Base-by-base conservation (phyloP, 2,888 invertebrate species). In the Conchocele bisecta region DNA sequence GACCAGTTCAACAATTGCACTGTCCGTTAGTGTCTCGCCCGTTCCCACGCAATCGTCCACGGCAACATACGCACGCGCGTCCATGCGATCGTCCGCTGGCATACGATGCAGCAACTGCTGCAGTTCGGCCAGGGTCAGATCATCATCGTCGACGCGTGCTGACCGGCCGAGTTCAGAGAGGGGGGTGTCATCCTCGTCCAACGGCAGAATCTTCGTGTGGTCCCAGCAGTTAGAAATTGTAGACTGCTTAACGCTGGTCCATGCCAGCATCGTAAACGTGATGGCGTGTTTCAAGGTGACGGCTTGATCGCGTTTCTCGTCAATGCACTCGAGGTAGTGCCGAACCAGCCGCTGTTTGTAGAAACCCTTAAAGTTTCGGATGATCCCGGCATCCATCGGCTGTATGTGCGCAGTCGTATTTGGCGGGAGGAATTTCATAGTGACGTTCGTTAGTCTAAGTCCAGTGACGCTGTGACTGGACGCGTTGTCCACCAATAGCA, bases 341-440 rank as follows among this genome's bases (percentile, higher is more conserved):
- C 24, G 24, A 2, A 67, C 59, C 22, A 67, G 51, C 24, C 29
- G 42, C 33, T 66, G 64, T 22, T 73, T 42, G 50, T 75, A 72
- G 54, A 72, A 24, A 15, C 24, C 35, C 56, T 72, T 75, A 26
- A 77, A 67, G 35, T 24, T 57, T 2, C 33, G 22, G n/a, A 75
- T 80, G 54, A 81, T 79, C 4, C 77, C 74, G 6, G 71, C 79
- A 31, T 81, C 72, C 59, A 81, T 65, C 1, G 68, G 79, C 39
- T 81, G 76, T 15, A 79, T 71, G 33, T 74, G 60, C 3, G 63
- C 17, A 1, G 77, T 75, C 33, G 78, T 81, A 54, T 80, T 82
- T 0, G 75, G 71, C 22, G 72, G 78, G 6, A 82, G 66, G 54
- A 67, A 79, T 7, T 70, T 7, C 11, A 80, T 15, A 9, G 4